Evolutionary conservation across 2,797 vertebrate species (phyloP).

Genomic region (Zenarchopterus dispar): DNA sequence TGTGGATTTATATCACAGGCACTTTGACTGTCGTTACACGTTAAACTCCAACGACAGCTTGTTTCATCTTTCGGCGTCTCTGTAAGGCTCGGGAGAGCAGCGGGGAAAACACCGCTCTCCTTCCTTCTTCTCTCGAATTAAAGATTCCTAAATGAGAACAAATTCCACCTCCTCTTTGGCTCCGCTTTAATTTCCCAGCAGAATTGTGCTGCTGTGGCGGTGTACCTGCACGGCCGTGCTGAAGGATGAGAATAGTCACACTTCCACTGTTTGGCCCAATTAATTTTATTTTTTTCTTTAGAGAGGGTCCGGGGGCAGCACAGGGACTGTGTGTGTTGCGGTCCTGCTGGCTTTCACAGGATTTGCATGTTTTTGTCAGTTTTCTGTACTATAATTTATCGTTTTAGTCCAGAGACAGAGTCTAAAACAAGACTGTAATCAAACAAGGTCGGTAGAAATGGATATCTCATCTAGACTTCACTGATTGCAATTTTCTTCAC

Average conservation of each 20-base stretch:
- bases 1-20: neutral
- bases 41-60: constrained; percentile 49
- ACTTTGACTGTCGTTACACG: constrained; percentile 10
- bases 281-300: constrained; percentile 29
- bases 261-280: constrained; percentile 55
- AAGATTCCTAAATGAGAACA: constrained; percentile 70
- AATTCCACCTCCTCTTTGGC: constrained; percentile 62
- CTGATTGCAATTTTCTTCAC: too few relatives aligned
- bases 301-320: neutral
- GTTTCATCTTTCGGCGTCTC: constrained; percentile 56
- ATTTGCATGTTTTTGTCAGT: constrained; percentile 22
- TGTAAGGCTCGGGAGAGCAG: constrained; percentile 33
- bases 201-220: constrained; percentile 48
- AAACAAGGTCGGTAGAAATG: too few relatives aligned
- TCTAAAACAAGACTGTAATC: neutral
- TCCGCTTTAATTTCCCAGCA: constrained; percentile 75
- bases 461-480: too few relatives aligned
- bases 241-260: constrained; percentile 62
- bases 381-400: constrained; percentile 8
- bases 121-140: constrained; percentile 57
- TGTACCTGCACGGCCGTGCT: constrained; percentile 51
- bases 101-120: constrained; percentile 3
- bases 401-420: neutral
- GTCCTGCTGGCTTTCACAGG: constrained; percentile 26
- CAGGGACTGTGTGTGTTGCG: constrained; percentile 2